Evolutionary conservation across 2,888 invertebrate genomes (phyloP).

Genomic region (Metopia argyrocephala): DNA sequence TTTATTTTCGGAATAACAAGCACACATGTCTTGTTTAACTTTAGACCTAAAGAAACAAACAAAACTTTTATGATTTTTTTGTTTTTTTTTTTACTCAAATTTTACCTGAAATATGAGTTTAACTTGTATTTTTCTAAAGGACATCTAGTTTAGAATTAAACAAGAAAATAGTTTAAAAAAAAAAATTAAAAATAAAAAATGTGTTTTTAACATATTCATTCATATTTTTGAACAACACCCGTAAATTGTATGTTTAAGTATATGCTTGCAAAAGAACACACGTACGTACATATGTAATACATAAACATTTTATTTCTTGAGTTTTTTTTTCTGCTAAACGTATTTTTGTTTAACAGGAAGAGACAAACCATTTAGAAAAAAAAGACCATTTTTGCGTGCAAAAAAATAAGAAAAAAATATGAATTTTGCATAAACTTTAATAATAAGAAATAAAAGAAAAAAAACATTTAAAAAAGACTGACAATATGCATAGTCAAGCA

Average conservation of each 20-base stretch:
- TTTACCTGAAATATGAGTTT: not conserved
- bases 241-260: not conserved
- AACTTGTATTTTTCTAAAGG: slow-evolving; percentile 39
- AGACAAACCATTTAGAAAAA: slow-evolving; percentile 23
- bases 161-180: slow-evolving; percentile 9
- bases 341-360: slow-evolving; percentile 20
- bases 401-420: too few relatives aligned
- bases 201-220: slow-evolving; percentile 41
- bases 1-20: not conserved
- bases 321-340: not conserved
- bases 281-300: slow-evolving; percentile 19
- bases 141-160: slow-evolving; percentile 12
- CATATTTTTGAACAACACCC: slow-evolving; percentile 43
- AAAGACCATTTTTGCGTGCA: slow-evolving; percentile 31
- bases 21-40: not conserved
- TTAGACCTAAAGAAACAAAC: slow-evolving; percentile 6
- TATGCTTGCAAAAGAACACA: slow-evolving; percentile 43
- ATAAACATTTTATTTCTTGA: not conserved
- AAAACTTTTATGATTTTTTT: slow-evolving; percentile 10
- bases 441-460: not conserved
- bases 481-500: slow-evolving; percentile 14
- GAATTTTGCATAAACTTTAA: slow-evolving; percentile 33
- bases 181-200: not conserved
- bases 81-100: not conserved
- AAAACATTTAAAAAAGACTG: not conserved